Percentiles rank a stretch among this genome's conserved stretches.
Evolutionary conservation across 2,888 invertebrate species (phyloP).

Genomic region (Laspeyria flexula): DNA sequence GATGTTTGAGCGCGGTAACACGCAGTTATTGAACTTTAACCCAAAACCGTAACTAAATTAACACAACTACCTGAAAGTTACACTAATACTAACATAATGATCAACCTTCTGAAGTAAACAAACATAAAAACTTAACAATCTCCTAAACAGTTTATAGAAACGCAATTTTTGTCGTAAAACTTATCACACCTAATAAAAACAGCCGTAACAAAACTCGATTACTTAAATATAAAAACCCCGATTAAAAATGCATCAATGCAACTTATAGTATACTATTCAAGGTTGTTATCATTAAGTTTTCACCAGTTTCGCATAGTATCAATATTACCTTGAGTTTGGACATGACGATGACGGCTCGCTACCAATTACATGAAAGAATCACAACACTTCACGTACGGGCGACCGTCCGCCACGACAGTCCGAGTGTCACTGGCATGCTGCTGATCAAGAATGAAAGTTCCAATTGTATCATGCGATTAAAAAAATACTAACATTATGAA

Average conservation of each 20-base stretch:
- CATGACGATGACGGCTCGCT: conserved; percentile 66
- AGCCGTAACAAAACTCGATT: conserved; percentile 20
- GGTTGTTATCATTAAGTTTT: conserved; percentile 38
- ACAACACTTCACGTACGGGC: conserved; percentile 41
- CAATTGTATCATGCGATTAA: conserved; percentile 32
- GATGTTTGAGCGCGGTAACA: background rate
- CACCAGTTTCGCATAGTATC: conserved; percentile 44
- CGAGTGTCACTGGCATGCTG: conserved; percentile 35
- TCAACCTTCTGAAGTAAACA: background rate
- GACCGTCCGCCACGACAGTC: conserved; percentile 33
- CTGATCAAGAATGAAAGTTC: conserved; percentile 41
- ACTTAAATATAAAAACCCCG: conserved; percentile 19
- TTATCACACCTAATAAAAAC: conserved; percentile 31
- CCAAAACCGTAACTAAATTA: too few species aligned
- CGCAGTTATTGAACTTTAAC: too few species aligned
- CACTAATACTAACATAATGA: background rate
- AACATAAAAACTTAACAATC: background rate
- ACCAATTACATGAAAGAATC: conserved; percentile 45
- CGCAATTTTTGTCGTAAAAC: conserved; percentile 21
- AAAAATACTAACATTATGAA: conserved; percentile 27
- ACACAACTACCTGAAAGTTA: background rate
- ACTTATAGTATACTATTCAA: conserved; percentile 21
- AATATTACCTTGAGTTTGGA: conserved; percentile 75
- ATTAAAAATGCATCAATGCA: conserved; percentile 38
- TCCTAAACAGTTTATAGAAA: background rate